Percentiles rank a stretch among this genome's conserved stretches.
These are phyloP conservation scores for Tyto alba DNA, from an alignment of 2,113 vertebrate genomes.

Conservation along the genomic window DNA sequence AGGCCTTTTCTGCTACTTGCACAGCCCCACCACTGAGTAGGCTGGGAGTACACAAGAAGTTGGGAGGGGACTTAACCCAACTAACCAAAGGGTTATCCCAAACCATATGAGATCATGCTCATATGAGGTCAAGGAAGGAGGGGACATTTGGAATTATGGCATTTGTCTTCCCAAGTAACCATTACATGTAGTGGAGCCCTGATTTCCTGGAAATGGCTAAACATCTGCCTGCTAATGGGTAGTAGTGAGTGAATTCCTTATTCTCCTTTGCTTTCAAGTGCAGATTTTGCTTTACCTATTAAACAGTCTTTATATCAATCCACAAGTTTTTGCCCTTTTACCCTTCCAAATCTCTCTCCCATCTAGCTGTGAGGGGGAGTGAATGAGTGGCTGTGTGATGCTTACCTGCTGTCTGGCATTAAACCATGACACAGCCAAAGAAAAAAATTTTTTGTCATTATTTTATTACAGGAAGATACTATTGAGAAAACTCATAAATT, in stretches of 20 bases:
- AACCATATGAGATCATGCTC: no score
- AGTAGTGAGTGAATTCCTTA: not conserved
- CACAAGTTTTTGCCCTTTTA: not conserved
- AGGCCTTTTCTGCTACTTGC: not conserved
- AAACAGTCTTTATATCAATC: not conserved
- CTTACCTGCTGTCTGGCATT: not conserved
- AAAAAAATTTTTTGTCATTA: not conserved
- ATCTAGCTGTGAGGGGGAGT: not conserved
- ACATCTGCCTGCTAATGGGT: not conserved
- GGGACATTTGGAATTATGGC: accelerated
- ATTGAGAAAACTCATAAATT: not conserved
- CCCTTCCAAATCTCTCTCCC: not conserved
- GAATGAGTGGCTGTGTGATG: not conserved
- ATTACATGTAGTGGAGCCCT: not conserved
- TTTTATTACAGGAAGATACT: not conserved
- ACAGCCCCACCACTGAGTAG: not conserved
- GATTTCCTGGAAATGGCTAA: not conserved
- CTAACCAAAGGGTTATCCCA: not conserved
- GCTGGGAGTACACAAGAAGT: not conserved
- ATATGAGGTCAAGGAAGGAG: no score
- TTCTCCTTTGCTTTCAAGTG: not conserved
- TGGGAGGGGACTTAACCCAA: no score
- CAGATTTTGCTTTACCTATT: not conserved
- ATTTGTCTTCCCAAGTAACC: not conserved
- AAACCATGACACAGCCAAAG: not conserved